These are phyloP conservation scores for Dreissena rostriformis DNA, from an alignment of 1,140 invertebrate species.

Conservation along the genomic window DNA sequence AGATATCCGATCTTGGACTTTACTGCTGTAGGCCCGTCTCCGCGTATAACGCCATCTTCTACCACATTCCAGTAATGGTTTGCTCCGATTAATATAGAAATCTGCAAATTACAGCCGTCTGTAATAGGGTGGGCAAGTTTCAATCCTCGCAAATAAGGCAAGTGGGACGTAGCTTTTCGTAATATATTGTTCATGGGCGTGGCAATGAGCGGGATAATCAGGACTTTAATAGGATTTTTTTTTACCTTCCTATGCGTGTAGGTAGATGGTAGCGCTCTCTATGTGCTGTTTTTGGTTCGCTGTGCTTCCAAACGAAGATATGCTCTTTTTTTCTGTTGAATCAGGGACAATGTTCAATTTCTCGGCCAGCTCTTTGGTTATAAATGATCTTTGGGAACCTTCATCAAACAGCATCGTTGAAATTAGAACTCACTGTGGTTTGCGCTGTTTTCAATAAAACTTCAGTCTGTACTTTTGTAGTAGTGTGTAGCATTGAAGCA, in stretches of 20 bases:
- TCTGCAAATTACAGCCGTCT: not conserved
- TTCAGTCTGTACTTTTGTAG: too few relatives aligned
- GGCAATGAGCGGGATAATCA: conserved; percentile 42
- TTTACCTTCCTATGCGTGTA: conserved; percentile 10
- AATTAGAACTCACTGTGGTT: too few relatives aligned
- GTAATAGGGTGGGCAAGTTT: conserved; percentile 47
- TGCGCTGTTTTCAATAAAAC: conserved; percentile 35
- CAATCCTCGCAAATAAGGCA: conserved; percentile 18
- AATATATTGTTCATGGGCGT: conserved; percentile 7
- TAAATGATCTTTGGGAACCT: conserved; percentile 48
- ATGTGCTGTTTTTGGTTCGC: conserved; percentile 12
- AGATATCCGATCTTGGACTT: conserved; percentile 28
- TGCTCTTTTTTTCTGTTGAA: not conserved
- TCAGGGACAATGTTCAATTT: conserved; percentile 19
- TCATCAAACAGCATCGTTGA: too few relatives aligned
- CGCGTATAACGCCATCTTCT: conserved; percentile 30
- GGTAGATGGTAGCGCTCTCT: conserved; percentile 2
- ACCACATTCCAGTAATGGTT: conserved; percentile 47
- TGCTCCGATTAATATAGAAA: conserved; percentile 38
- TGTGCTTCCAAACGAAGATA: conserved; percentile 34
- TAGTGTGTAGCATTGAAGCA: too few relatives aligned
- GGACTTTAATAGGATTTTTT: too few relatives aligned
- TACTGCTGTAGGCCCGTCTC: conserved; percentile 52
- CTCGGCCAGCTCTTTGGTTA: conserved; percentile 45
- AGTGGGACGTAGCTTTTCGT: not conserved